Evolutionary conservation across 2,888 invertebrate species (phyloP).

Genomic region (Heliconius ethilla): DNA sequence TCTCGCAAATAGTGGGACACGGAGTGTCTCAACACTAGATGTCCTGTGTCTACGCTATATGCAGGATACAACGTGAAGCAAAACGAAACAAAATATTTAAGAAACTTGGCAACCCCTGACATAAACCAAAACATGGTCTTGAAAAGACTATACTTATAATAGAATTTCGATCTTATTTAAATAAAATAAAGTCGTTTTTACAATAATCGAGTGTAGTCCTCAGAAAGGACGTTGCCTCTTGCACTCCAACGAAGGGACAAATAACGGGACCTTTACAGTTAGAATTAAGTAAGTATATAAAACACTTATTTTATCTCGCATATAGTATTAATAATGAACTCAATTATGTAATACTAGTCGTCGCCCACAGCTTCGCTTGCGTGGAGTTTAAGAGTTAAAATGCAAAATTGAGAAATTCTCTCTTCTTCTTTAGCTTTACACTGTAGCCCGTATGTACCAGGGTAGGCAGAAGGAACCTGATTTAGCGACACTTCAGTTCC

Average conservation of each 20-base stretch:
- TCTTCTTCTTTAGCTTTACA: too few relatives aligned
- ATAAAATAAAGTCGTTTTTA: constrained; percentile 26
- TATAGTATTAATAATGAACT: too few relatives aligned
- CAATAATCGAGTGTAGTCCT: background rate
- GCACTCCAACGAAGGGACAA: constrained; percentile 71
- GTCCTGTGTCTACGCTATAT: too few relatives aligned
- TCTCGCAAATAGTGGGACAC: too few relatives aligned
- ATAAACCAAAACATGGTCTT: constrained; percentile 2
- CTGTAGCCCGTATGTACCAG: too few relatives aligned
- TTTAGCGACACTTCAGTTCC: too few relatives aligned
- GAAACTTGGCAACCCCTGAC: constrained; percentile 5
- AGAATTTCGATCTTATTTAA: background rate
- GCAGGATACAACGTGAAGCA: background rate
- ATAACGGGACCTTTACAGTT: constrained; percentile 72
- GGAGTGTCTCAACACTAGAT: too few relatives aligned
- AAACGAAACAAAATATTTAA: background rate
- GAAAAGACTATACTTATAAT: background rate
- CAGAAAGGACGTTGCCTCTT: constrained; percentile 19
- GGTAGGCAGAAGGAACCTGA: background rate
- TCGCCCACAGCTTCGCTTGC: too few relatives aligned
- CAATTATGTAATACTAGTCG: too few relatives aligned
- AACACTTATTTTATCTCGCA: constrained; percentile 17
- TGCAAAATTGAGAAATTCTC: too few relatives aligned
- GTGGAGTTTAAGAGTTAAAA: too few relatives aligned
- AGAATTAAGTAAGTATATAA: constrained; percentile 29